Evolutionary conservation across 2,888 invertebrate species (phyloP).

Genomic region (Agelastica alni): DNA sequence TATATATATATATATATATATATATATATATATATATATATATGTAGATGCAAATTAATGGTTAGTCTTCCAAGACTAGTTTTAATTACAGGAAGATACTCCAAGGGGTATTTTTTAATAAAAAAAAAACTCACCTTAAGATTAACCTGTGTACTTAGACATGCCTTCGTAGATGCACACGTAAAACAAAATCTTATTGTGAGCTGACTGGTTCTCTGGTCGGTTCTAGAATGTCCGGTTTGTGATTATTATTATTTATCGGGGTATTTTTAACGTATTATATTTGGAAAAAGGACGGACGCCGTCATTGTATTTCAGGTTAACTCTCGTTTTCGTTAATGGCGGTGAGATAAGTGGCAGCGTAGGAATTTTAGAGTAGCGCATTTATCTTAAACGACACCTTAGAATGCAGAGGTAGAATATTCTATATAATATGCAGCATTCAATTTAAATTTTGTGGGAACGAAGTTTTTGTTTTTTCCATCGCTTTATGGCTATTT

Average conservation of each 20-base stretch:
- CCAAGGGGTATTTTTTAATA: too few species aligned
- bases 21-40: too few species aligned
- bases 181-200: too few species aligned
- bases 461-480: conserved; percentile 50
- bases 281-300: conserved; percentile 39
- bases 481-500: conserved; percentile 52
- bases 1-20: too few species aligned
- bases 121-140: too few species aligned
- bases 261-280: conserved; percentile 36
- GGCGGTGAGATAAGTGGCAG: conserved; percentile 49
- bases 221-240: conserved; percentile 1
- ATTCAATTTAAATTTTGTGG: conserved; percentile 55
- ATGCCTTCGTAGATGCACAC: too few species aligned
- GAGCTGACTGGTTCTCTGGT: too few species aligned
- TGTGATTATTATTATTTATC: conserved; percentile 38
- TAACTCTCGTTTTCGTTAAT: conserved; percentile 51
- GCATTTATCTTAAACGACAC: conserved; percentile 52
- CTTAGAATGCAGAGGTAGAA: conserved; percentile 52
- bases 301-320: conserved; percentile 44
- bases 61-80: too few species aligned
- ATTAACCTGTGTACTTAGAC: too few species aligned
- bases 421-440: conserved; percentile 54
- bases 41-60: too few species aligned
- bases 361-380: conserved; percentile 49
- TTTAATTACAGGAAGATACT: too few species aligned